phyloP scores from a whole-genome alignment of 2,797 vertebrate species.

The Eulemur mongoz region DNA sequence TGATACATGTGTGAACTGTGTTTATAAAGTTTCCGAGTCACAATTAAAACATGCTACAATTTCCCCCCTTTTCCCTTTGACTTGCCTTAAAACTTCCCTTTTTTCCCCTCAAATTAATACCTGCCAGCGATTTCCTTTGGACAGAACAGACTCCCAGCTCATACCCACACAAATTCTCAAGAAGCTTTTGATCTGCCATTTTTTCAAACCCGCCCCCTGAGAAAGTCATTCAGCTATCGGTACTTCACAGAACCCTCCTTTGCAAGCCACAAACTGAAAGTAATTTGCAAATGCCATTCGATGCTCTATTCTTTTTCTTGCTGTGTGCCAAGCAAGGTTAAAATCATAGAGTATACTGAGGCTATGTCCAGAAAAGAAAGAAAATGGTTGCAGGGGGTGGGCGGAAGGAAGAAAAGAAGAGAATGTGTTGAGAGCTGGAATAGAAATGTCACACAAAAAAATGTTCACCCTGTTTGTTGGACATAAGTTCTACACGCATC shows the following conservation, averaged over 20 bases:
- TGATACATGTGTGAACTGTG: conserved; percentile 78
- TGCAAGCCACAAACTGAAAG: conserved; percentile 52
- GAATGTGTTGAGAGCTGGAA: background rate
- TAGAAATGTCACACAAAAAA: background rate
- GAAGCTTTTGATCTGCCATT: conserved; percentile 41
- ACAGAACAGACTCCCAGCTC: conserved; percentile 22
- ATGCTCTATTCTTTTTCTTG: background rate
- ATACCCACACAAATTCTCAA: background rate
- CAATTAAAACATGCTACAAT: conserved; percentile 85
- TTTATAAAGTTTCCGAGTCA: conserved; percentile 83
- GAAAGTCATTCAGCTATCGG: background rate
- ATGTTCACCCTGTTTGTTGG: fast-evolving
- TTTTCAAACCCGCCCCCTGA: background rate
- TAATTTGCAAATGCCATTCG: conserved; percentile 17
- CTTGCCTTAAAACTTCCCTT: conserved; percentile 74
- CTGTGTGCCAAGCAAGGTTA: background rate
- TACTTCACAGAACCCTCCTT: background rate
- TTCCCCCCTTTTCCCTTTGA: conserved; percentile 45
- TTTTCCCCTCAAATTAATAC: conserved; percentile 83
- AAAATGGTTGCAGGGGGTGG: background rate
- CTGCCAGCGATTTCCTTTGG: conserved; percentile 80
- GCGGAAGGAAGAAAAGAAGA: background rate
- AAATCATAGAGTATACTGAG: background rate
- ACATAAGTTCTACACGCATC: fast-evolving
- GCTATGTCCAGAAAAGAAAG: background rate